These are phyloP conservation scores for Setophaga kirtlandii DNA, from an alignment of 2,113 vertebrate species.

Conservation along the genomic window DNA sequence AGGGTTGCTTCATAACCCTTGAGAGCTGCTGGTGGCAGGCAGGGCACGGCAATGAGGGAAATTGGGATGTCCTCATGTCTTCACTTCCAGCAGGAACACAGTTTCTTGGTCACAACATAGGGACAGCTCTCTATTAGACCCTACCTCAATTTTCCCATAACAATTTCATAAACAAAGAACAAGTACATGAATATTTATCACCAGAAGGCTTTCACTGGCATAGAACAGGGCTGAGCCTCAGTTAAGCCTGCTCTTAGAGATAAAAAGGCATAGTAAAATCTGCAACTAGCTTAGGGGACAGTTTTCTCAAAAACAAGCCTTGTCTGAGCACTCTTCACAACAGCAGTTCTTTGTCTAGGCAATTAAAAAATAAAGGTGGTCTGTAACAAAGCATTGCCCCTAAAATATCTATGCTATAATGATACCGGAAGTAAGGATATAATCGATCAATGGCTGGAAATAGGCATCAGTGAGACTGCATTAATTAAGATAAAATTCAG, in stretches of 20 bases:
- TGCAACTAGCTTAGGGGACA: not conserved
- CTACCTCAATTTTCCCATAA: not conserved
- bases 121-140: not conserved
- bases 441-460: accelerated
- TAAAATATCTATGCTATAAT: not conserved
- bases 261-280: not conserved
- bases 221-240: not conserved
- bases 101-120: not conserved
- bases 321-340: not conserved
- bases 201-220: not conserved
- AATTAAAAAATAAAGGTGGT: not conserved
- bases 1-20: not conserved
- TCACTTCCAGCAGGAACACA: not conserved
- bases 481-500: not conserved
- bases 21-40: not conserved
- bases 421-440: not conserved
- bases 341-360: not conserved
- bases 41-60: not conserved
- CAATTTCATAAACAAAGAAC: not conserved
- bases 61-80: not conserved
- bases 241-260: not conserved
- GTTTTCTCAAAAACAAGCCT: not conserved
- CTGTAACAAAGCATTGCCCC: not conserved
- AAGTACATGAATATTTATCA: not conserved
- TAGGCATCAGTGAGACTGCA: not conserved